phyloP scores from a whole-genome alignment of 2,888 invertebrate genomes.

The Campoplex capitator region DNA sequence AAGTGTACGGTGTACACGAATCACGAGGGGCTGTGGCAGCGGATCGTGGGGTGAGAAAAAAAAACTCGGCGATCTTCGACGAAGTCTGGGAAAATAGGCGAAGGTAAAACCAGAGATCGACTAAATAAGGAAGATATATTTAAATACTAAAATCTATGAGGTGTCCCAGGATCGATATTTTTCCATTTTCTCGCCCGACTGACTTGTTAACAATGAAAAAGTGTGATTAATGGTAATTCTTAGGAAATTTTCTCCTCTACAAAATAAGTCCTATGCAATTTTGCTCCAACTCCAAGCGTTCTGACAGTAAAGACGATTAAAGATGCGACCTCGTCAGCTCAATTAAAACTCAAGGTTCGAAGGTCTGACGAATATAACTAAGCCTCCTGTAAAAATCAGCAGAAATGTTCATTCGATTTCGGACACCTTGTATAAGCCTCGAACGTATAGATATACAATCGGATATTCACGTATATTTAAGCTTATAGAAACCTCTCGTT shows the following conservation, averaged over 20 bases:
- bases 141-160: background rate
- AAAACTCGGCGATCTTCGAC: constrained; percentile 29
- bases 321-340: too few relatives aligned
- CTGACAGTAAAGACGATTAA: background rate
- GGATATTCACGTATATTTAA: constrained; percentile 1
- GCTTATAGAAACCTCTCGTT: constrained; percentile 22
- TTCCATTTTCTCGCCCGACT: background rate
- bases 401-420: background rate
- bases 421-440: background rate
- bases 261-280: background rate
- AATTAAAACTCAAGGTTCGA: too few relatives aligned
- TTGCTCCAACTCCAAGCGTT: background rate
- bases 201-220: background rate
- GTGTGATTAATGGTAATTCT: background rate
- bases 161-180: background rate
- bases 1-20: constrained; percentile 43
- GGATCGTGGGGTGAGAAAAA: background rate
- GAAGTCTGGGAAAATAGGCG: constrained; percentile 25
- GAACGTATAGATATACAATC: background rate
- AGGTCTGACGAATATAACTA: too few relatives aligned
- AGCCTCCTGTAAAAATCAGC: background rate
- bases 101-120: constrained; percentile 33
- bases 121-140: constrained; percentile 3
- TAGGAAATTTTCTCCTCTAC: background rate
- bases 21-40: constrained; percentile 28